Evolutionary conservation across 2,888 invertebrate species (phyloP), one percentile per base, ranked within the genome.

Genomic region (Limulus polyphemus): DNA sequence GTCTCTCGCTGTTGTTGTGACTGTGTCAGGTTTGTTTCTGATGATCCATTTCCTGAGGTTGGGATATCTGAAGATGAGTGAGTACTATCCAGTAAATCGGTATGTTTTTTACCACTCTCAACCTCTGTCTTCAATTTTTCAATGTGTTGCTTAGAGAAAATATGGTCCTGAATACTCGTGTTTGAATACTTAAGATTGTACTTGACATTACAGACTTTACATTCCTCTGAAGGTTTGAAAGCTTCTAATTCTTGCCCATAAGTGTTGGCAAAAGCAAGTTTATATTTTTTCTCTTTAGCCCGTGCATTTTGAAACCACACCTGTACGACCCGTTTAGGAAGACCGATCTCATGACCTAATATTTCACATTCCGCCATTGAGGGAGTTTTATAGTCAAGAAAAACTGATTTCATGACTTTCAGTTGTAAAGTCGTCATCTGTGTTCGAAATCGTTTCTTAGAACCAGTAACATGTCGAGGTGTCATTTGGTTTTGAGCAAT

Each of bases 221-320:
- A 97, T 76, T 92, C 90, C 70, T 87, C 83, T 14, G 83, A 82
- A 57, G 81, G 71, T 60, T 70, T 69, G 54, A 69, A 69, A 60
- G 64, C 63, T 61, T 72, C 73, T 59, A 71, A 71, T 63, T 71
- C 73, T 49, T 71, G 71, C 32, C 72, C 72, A 49, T 78, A 64
- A n/a, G 63, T 58, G 55, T 65, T 69, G 55, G 69, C 64, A 49
- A 69, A 69, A 32, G 70, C 70, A 65, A 88, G 77, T 70, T 88
- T 85, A 70, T 85, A 84, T 76, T 94, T 94, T 82, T 94, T 93
- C 76, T 93, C 97, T 82, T 99, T 98, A 73, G 98, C 98, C 71
- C 98, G 83, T 52, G 97, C 95, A 77, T 99, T 99, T 82, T 99
- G 98, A 79, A 98, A 99, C 92, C 92, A 93, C 73, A 93, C 82